Percentiles rank a stretch among this genome's conserved stretches.
These are phyloP conservation scores for Drosophila busckii DNA, from an alignment of 1,140 invertebrate genomes.

Conservation along the genomic window DNA sequence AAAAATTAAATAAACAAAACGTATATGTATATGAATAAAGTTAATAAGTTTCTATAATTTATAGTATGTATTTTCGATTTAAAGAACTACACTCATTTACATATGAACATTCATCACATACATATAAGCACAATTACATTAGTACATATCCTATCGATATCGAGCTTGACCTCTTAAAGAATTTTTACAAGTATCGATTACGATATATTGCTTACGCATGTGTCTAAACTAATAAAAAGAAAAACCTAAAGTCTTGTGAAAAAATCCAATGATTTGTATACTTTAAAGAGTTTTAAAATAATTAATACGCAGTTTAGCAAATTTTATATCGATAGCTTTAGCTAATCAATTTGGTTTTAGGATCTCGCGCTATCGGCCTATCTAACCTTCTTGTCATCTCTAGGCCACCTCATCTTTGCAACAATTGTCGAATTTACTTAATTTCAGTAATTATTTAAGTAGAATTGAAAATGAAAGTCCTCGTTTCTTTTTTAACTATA, in stretches of 20 bases:
- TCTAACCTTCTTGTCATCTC: constrained; percentile 1
- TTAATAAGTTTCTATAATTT: constrained; percentile 55
- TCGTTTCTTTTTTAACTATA: constrained; percentile 25
- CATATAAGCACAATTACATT: constrained; percentile 23
- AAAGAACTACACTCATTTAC: constrained; percentile 60
- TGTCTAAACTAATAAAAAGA: too few species aligned
- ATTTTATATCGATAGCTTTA: too few species aligned
- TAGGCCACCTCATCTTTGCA: constrained; percentile 38
- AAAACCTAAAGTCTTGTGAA: too few species aligned
- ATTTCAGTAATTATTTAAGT: constrained; percentile 2
- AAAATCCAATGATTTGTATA: too few species aligned
- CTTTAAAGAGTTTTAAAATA: too few species aligned
- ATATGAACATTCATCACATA: constrained; percentile 47
- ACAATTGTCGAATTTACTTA: constrained; percentile 17
- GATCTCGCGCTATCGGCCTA: too few species aligned
- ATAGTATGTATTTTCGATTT: constrained; percentile 60
- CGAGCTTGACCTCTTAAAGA: too few species aligned
- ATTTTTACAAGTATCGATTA: too few species aligned
- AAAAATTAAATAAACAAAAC: constrained; percentile 68
- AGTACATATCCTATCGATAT: too few species aligned
- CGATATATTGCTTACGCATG: too few species aligned
- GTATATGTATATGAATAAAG: constrained; percentile 46
- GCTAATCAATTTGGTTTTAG: too few species aligned
- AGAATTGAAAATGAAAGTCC: constrained; percentile 33
- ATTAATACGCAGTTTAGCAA: too few species aligned